Conservation (phyloP, 2,113 vertebrate species). For the Crocuta crocuta region DNA sequence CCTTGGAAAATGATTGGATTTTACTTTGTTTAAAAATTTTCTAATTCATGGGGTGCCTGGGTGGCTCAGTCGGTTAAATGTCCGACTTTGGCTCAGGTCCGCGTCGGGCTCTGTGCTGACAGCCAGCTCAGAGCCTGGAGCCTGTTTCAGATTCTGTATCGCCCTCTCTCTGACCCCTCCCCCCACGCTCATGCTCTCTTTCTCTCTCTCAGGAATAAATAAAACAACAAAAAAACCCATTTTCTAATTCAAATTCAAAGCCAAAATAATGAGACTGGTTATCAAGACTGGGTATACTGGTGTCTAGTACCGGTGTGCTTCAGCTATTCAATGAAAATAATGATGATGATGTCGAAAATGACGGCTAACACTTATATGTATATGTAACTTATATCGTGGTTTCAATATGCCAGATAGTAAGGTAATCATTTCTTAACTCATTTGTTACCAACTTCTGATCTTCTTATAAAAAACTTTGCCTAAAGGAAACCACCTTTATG, state of each 20-base stretch:
- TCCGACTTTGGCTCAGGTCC: too few relatives aligned
- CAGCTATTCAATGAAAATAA: neutral
- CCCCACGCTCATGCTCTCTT: too few relatives aligned
- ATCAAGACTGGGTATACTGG: neutral
- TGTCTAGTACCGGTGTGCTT: neutral
- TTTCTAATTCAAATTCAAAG: conserved; percentile 52
- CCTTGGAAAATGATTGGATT: conserved; percentile 29
- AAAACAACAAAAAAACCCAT: too few relatives aligned
- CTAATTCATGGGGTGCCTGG: too few relatives aligned
- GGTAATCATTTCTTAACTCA: neutral
- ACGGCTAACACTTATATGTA: neutral
- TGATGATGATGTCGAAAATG: neutral
- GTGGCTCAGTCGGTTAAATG: too few relatives aligned
- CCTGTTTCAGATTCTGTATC: too few relatives aligned
- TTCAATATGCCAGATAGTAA: neutral
- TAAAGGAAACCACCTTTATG: neutral
- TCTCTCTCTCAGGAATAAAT: too few relatives aligned
- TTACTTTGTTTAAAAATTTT: conserved; percentile 44
- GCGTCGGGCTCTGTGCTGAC: too few relatives aligned
- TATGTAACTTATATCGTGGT: neutral
- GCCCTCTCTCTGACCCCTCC: too few relatives aligned
- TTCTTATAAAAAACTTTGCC: neutral
- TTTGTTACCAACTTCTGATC: neutral
- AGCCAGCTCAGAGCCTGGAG: too few relatives aligned
- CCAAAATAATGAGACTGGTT: neutral